Base-by-base conservation (phyloP, 2,888 invertebrate species). In the Junonia oenone region DNA sequence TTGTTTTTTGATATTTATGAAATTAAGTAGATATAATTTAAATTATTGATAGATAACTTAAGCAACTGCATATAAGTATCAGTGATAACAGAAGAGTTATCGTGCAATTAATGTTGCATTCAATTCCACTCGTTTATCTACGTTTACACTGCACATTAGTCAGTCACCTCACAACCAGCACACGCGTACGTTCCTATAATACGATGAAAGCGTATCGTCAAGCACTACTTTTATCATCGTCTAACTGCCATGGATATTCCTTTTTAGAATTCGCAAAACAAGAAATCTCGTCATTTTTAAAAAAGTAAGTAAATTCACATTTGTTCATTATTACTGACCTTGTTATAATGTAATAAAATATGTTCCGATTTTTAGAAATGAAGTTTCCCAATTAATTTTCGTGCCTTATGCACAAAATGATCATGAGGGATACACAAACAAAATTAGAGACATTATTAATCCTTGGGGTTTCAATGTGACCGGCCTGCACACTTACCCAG, bases 341-440 rank as follows among this genome's bases (percentile, higher is more conserved):
- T 19, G 17, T 17, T 0, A 19, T 33, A 4, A 43, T 40, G 5
- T 47, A 37, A 29, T 33, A 31, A 46, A 14, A n/a, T 53, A 27
- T 46, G 14, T 8, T 33, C 14, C 45, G 40, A 40, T 45, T 90
- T 91, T 51, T 77, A 95, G 95, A 62, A 92, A 92, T 68, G 90
- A 92, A 65, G 92, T 94, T 0, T 85, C 84, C 38, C 92, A 92
- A 40, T 74, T 96, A 46, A 76, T 95, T 6, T 96, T 96, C 76
- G 82, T 96, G 27, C 96, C 96, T 0, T 96, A 94, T 78, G 96
- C 96, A 6, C 84, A 92, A 68, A 91, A 83, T 33, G 91, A 95
- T 69, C 90, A 93, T 72, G 92, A 94, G 69, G 85, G 77, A 6
- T 96, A 96, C 72, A 92, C 94, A 0, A 75, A 83, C 6, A 92